A percentile compares a stretch with the other conserved stretches of the same genome.
These are phyloP conservation scores for Acropternis orthonyx DNA, from an alignment of 2,797 vertebrate species.

Conservation along the genomic window DNA sequence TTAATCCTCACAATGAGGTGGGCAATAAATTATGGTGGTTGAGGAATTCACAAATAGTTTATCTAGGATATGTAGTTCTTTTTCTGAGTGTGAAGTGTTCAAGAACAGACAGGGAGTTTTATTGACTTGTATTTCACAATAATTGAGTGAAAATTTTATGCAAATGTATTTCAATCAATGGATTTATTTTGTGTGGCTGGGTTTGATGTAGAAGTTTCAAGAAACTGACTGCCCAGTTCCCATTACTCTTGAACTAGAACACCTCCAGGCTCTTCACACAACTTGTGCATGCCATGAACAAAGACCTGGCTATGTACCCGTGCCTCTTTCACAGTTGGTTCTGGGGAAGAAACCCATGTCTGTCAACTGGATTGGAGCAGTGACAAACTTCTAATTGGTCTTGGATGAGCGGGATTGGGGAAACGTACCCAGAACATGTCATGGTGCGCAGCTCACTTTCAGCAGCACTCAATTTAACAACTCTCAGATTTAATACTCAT, in stretches of 20 bases:
- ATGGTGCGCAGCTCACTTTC: rapidly evolving
- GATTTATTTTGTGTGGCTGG: not conserved
- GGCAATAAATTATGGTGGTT: not conserved
- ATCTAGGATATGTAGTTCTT: not conserved
- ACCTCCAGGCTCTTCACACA: not conserved
- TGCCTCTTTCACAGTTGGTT: not conserved
- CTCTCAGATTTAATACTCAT: not conserved
- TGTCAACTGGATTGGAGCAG: not conserved
- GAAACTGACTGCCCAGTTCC: not conserved
- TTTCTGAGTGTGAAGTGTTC: not conserved
- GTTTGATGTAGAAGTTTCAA: not conserved
- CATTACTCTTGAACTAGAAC: not conserved
- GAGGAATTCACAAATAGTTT: conserved; percentile 24
- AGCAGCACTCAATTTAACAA: not conserved
- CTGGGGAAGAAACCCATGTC: not conserved
- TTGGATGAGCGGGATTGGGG: not conserved
- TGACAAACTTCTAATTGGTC: not conserved
- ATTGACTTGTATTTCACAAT: not conserved
- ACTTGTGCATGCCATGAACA: not conserved
- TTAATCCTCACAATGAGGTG: not conserved
- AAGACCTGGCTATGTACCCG: not conserved
- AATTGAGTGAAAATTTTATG: not conserved
- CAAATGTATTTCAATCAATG: not conserved
- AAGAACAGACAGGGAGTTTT: not conserved
- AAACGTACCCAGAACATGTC: not conserved